phyloP scores from a whole-genome alignment of 2,797 vertebrate species.

The Clarias laeviceps region DNA sequence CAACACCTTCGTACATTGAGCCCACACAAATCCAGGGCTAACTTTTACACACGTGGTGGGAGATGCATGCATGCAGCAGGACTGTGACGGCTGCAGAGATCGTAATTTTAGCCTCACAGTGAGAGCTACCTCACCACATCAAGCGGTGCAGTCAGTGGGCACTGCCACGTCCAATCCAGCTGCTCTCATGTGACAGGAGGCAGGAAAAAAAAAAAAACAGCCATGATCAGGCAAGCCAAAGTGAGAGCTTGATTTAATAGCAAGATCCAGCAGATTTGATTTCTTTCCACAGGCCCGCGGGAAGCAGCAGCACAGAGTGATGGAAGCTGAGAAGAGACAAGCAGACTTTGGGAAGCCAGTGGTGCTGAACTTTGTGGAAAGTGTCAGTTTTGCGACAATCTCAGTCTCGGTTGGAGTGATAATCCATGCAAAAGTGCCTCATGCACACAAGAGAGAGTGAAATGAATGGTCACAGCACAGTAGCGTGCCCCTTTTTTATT shows the following conservation, averaged over 20 bases:
- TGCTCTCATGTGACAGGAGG: slow-evolving; percentile 52
- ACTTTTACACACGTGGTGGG: slow-evolving; percentile 52
- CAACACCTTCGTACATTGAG: slow-evolving; percentile 63
- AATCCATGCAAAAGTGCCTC: slow-evolving; percentile 45
- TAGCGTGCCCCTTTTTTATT: slow-evolving; percentile 8
- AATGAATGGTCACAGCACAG: slow-evolving; percentile 43
- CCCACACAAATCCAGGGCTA: slow-evolving; percentile 56
- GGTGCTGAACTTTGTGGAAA: slow-evolving; percentile 45
- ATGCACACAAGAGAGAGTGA: slow-evolving; percentile 37
- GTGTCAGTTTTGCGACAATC: slow-evolving; percentile 24
- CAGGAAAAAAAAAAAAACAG: slow-evolving; percentile 50
- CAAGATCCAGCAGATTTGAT: slow-evolving; percentile 48
- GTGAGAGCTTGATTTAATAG: slow-evolving; percentile 46
- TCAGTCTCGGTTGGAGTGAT: slow-evolving; percentile 20
- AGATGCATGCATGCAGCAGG: slow-evolving; percentile 37
- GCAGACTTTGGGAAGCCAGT: slow-evolving; percentile 26
- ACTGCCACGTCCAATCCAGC: slow-evolving; percentile 55
- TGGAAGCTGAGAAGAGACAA: slow-evolving; percentile 44
- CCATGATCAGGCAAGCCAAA: slow-evolving; percentile 42
- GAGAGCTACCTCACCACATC: slow-evolving; percentile 57
- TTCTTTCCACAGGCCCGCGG: slow-evolving; percentile 45
- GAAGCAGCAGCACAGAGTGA: slow-evolving; percentile 31
- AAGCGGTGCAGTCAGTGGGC: slow-evolving; percentile 52
- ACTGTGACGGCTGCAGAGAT: slow-evolving; percentile 27
- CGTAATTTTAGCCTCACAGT: slow-evolving; percentile 55